phyloP scores from a whole-genome alignment of 1,140 invertebrate genomes.

The Drosophila ironensis region DNA sequence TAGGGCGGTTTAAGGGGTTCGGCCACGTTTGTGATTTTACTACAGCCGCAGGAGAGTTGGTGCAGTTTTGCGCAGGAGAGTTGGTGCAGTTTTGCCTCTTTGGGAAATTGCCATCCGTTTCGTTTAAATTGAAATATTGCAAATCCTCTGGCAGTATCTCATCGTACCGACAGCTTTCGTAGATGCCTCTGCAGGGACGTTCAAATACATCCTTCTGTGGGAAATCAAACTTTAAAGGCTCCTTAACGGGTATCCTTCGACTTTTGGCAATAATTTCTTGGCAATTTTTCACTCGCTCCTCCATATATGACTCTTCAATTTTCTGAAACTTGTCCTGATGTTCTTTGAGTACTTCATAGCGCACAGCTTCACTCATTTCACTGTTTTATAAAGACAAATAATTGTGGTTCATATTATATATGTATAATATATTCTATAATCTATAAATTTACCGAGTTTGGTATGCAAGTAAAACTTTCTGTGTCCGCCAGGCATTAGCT shows the following conservation, averaged over 20 bases:
- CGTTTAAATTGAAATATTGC: background rate
- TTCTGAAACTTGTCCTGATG: conserved; percentile 24
- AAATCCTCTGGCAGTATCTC: conserved; percentile 16
- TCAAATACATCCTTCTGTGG: conserved; percentile 19
- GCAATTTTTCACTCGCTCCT: conserved; percentile 24
- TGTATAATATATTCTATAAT: background rate
- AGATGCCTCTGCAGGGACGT: conserved; percentile 27
- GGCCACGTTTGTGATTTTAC: no score
- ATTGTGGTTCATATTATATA: background rate
- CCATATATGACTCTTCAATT: background rate
- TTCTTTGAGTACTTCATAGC: conserved; percentile 11
- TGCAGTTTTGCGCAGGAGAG: no score
- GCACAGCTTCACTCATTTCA: background rate
- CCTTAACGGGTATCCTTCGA: background rate
- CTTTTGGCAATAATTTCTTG: conserved; percentile 13
- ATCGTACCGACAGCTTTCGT: conserved; percentile 44
- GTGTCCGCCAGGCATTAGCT: conserved; percentile 52
- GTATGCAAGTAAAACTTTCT: conserved; percentile 41
- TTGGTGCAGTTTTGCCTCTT: no score
- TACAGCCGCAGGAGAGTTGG: no score
- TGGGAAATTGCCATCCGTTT: no score
- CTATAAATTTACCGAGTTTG: conserved; percentile 17
- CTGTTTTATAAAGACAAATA: conserved; percentile 1
- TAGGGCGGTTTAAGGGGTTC: no score
- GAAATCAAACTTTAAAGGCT: background rate